Evolutionary conservation across 35 echinoderm and acorn worm species (phyloP), one percentile per base, ranked within the genome.

Genomic region (Ophioderma brevispina): DNA sequence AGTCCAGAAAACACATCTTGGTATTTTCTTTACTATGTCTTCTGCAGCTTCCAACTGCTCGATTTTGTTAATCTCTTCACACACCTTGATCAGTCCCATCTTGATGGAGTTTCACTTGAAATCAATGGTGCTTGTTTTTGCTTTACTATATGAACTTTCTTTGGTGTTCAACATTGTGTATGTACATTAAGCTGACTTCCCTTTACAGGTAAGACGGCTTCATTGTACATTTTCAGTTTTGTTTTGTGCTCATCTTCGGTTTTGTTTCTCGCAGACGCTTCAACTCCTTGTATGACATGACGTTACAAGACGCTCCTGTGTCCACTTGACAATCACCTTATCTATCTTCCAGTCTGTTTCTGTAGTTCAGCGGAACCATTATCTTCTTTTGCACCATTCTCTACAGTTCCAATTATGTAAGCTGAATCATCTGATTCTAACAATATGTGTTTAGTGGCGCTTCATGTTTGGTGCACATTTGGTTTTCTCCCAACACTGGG

Each of bases 1-100:
- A 85, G 81, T 23, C 89, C 81, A 32, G 75, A 50, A 40, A 90
- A 90, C n/a, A 84, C 80, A 90, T 90, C 89, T 0, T 36, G 84
- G 43, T 56, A 90, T 76, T 82, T 36, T 18, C 23, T 85, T 55
- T 2, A 37, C 46, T 38, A 32, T 3, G 18, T 91, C 81, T 37
- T 49, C n/a, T 39, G 33, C 0, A 19, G 32, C 13, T 23, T 14
- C 21, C 38, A 11, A 32, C 15, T 85, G 5, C 32, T 70, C 79
- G 13, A 13, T 13, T 10, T 35, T 13, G n/a, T 13, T 8, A 78
- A 35, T 37, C 33, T 81, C 82, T 56, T 49, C 33, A 31, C 5
- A 19, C 2, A 23, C 42, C 17, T 32, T 10, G 64, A 85, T 85
- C 14, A 85, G 14, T 32, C 42, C 42, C 82, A 85, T 85, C 13